Base-by-base conservation (phyloP, 2,888 invertebrate species). In the Neria commutata region DNA sequence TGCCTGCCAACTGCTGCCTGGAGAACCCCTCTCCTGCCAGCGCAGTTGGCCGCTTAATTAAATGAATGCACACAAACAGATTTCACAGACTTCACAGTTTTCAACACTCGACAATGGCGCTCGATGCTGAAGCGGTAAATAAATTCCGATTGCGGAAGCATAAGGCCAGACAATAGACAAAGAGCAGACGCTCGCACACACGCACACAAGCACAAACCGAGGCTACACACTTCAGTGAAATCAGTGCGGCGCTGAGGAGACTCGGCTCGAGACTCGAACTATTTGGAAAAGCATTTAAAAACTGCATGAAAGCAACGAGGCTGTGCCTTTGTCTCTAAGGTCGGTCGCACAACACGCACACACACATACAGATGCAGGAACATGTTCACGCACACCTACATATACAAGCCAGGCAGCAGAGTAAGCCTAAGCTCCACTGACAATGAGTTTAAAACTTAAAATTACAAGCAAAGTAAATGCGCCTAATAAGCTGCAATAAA, bases 51-150 rank as follows among this genome's bases (percentile, higher is more conserved):
- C n/a, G 17, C 17, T 48, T 48, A 64, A 64, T 64, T 64, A 64
- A 64, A 64, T 64, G 60, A 64, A 14, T 33, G 62, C 62, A 57
- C 58, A 54, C 56, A 60, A 64, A 64, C 62, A 62, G 64, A 62
- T 64, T 64, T 64, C 62, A 64, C 62, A 64, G 64, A 64, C 62
- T 64, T 64, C 62, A 64, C 62, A 64, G 64, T 62, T 62, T 64
- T 62, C 61, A 64, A 60, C 64, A 64, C 61, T 56, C 50, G 21
- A 48, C 34, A 46, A 49, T 60, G 47, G 50, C 25, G n/a, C 10
- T 25, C 49, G n/a, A n/a, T n/a, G n/a, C n/a, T 42, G 47, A 45
- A 40, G 50, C 10, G 24, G 49, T 48, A 56, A 34, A 25, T 48
- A 25, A 40, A 58, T 25, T 29, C 6, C 37, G 14, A 37, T 14